Base-by-base conservation (phyloP, 2,113 vertebrate species). In the Ascaphus truei region DNA sequence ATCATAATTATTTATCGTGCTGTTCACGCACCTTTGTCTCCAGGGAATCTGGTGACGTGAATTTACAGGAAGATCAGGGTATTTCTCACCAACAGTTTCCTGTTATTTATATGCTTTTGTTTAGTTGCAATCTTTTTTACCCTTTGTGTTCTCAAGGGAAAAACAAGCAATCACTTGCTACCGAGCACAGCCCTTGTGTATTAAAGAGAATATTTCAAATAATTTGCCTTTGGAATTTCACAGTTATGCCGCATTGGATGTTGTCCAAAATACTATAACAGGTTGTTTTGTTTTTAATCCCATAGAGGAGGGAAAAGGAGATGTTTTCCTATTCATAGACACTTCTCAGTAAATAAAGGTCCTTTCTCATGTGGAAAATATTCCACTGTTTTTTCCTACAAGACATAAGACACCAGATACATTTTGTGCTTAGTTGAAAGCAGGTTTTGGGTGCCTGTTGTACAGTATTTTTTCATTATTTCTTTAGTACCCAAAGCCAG, bases 1-100 rank as follows among this genome's bases (percentile, higher is more conserved):
- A 94, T 95, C 91, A 93, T 85, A 84, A 91, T 91, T 97, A 96
- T 97, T 96, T 96, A 95, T 92, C 92, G 74, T 85, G 87, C 77
- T 85, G 85, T 94, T 92, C 89, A 86, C 80, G 88, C 94, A 95
- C 92, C 93, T 97, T 94, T 95, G 95, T 98, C 94, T 90, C 92
- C 82, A 79, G 88, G 86, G 91, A 93, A 86, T 79, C 88, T 79
- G 84, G 89, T 98, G 97, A 98, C 94, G 96, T 94, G 95, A 86
- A 92, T 90, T 81, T 93, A 93, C 93, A 96, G 90, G 93, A 93
- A 95, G 93, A 92, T 94, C 88, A 74, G 93, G 89, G 92, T 90
- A 96, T 96, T 99, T 99, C 96, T 99, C 97, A 99, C 96, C 93
- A 96, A 92, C 86, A 86, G 91, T 90, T 98, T 99, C 96, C 97